Evolutionary conservation across 2,797 vertebrate species (phyloP).

Genomic region (Myiothlypis coronata): DNA sequence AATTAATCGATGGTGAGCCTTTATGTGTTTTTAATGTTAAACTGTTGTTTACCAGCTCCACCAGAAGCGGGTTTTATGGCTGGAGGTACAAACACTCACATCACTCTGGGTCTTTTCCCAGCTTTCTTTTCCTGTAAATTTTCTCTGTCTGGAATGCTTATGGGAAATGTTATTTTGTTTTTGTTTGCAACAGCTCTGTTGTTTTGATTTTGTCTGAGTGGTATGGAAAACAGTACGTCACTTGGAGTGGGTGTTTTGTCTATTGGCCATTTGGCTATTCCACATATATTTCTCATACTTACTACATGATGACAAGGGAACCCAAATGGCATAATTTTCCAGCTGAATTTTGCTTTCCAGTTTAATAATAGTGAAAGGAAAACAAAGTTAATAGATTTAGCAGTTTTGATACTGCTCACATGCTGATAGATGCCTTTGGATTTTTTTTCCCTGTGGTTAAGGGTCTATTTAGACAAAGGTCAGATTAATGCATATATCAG

Average conservation of each 20-base stretch:
- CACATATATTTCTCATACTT: slow-evolving; percentile 81
- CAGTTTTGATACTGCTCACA: slow-evolving; percentile 69
- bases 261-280: slow-evolving; percentile 82
- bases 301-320: slow-evolving; percentile 81
- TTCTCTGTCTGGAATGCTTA: slow-evolving; percentile 83
- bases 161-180: slow-evolving; percentile 86
- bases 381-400: slow-evolving; percentile 77
- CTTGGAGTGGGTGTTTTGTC: slow-evolving; percentile 83
- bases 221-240: slow-evolving; percentile 85
- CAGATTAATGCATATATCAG: slow-evolving; percentile 71
- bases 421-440: slow-evolving; percentile 50
- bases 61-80: slow-evolving; percentile 11
- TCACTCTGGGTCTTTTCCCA: slow-evolving; percentile 74
- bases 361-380: slow-evolving; percentile 78
- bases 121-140: slow-evolving; percentile 80
- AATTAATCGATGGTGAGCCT: slow-evolving; percentile 49
- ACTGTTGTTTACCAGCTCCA: slow-evolving; percentile 37
- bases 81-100: slow-evolving; percentile 57
- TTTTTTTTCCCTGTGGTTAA: slow-evolving; percentile 52
- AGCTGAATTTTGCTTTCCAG: slow-evolving; percentile 75
- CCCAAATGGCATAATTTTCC: slow-evolving; percentile 77
- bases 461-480: slow-evolving; percentile 71
- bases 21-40: slow-evolving; percentile 27
- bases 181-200: slow-evolving; percentile 83
- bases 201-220: slow-evolving; percentile 85